Percentiles rank a stretch among this genome's conserved stretches.
These are phyloP conservation scores for Pentamera pediparva DNA, from an alignment of 53 echinoderm and acorn worm species.

Conservation along the genomic window DNA sequence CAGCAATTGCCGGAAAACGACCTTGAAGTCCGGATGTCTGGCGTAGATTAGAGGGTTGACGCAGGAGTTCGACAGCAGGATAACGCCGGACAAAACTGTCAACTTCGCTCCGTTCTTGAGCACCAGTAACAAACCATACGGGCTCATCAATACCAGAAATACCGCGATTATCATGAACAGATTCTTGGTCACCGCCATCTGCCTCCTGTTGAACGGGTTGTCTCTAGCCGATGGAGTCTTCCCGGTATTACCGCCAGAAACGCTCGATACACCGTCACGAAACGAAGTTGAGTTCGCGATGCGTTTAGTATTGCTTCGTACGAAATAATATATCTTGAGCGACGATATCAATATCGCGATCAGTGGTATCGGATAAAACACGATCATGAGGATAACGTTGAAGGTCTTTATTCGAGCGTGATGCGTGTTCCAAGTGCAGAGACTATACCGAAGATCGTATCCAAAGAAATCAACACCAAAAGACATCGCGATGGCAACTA, in stretches of 20 bases:
- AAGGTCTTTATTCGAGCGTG: constrained; percentile 56
- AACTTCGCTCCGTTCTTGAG: constrained; percentile 59
- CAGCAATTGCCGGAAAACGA: constrained; percentile 47
- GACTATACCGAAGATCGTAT: constrained; percentile 60
- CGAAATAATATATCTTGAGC: constrained; percentile 62
- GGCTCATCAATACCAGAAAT: constrained; percentile 60
- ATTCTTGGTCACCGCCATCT: constrained; percentile 86
- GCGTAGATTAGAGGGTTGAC: constrained; percentile 81
- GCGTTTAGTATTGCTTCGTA: constrained; percentile 48
- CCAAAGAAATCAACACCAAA: constrained; percentile 59
- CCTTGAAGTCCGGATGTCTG: constrained; percentile 72
- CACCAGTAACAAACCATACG: constrained; percentile 63
- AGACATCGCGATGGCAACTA: constrained; percentile 47
- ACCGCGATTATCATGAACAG: constrained; percentile 65
- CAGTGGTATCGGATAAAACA: constrained; percentile 66
- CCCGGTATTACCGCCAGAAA: constrained; percentile 31
- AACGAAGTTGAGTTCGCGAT: constrained; percentile 39
- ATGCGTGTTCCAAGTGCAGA: constrained; percentile 74
- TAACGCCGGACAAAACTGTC: constrained; percentile 54
- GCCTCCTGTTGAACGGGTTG: constrained; percentile 51
- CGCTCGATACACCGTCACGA: neutral
- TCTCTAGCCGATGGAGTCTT: neutral
- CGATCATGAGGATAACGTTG: constrained; percentile 53
- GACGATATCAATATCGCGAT: constrained; percentile 16
- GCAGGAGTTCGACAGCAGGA: constrained; percentile 69